Evolutionary conservation across 2,888 invertebrate genomes (phyloP).

Genomic region (Thyatira batis): DNA sequence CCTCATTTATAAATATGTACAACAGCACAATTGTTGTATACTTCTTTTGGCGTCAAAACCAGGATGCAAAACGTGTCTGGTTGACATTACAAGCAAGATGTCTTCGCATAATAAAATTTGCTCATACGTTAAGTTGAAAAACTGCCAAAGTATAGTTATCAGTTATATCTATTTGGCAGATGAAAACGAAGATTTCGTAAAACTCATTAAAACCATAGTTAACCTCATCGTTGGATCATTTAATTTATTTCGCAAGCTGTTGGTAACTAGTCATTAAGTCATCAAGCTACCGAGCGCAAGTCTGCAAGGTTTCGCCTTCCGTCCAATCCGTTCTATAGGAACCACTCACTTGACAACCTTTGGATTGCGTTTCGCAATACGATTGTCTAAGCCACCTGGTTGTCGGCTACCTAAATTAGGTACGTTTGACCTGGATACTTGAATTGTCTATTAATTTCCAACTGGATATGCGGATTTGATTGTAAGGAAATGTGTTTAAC

Average conservation of each 20-base stretch:
- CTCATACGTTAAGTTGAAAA: no score
- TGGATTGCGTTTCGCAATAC: slow-evolving; percentile 36
- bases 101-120: no score
- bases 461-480: slow-evolving; percentile 1
- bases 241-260: background rate
- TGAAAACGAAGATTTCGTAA: no score
- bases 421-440: slow-evolving; percentile 24
- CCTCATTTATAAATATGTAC: background rate
- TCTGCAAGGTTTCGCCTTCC: slow-evolving; percentile 2
- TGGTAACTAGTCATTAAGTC: background rate
- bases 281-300: background rate
- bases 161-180: no score
- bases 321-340: background rate
- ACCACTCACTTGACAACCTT: slow-evolving; percentile 34
- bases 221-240: background rate
- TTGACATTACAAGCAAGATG: no score
- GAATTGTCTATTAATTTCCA: slow-evolving; percentile 12
- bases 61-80: background rate
- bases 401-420: slow-evolving; percentile 24
- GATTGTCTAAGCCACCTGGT: slow-evolving; percentile 32
- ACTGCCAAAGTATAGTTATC: no score
- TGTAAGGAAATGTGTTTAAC: background rate
- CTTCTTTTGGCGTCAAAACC: background rate
- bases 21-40: background rate
- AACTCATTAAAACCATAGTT: background rate